A percentile compares a stretch with the other conserved stretches of the same genome.
Conservation (phyloP, 1,140 invertebrate species). For the Drosophila ercepeae region DNA sequence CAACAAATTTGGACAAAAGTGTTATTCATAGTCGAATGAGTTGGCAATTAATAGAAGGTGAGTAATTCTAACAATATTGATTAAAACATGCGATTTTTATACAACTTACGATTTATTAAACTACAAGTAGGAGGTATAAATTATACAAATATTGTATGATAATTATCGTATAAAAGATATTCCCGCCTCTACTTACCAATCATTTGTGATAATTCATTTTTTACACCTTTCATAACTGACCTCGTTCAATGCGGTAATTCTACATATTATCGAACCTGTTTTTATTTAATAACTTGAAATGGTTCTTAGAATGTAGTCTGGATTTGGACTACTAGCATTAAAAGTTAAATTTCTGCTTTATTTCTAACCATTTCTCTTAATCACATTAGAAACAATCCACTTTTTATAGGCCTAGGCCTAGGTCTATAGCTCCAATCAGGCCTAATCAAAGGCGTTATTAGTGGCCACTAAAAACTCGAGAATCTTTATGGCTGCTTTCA, state of each 20-base stretch:
- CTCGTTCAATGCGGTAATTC: conserved; percentile 11
- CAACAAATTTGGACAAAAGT: conserved; percentile 8
- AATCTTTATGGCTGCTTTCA: conserved; percentile 41
- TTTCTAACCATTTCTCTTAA: background rate
- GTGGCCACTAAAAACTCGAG: conserved; percentile 34
- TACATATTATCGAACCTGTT: background rate
- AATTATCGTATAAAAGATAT: conserved; percentile 3
- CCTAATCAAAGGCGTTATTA: conserved; percentile 30
- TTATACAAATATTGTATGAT: conserved; percentile 1
- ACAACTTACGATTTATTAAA: too few species aligned
- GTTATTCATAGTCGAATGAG: conserved; percentile 10
- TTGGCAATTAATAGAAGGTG: conserved; percentile 26
- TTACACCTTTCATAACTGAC: conserved; percentile 30
- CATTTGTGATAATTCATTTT: conserved; percentile 1
- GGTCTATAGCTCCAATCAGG: conserved; percentile 16
- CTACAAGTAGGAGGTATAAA: too few species aligned
- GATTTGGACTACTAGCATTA: background rate
- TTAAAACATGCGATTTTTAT: background rate
- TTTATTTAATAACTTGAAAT: background rate
- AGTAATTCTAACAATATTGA: conserved; percentile 6
- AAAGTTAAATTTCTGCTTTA: background rate
- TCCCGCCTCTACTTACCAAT: conserved; percentile 3
- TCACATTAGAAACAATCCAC: background rate
- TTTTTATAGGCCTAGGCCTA: too few species aligned
- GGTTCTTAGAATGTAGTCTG: background rate